These are phyloP conservation scores for Neoniphon sammara DNA, from an alignment of 2,797 vertebrate species.

Conservation along the genomic window DNA sequence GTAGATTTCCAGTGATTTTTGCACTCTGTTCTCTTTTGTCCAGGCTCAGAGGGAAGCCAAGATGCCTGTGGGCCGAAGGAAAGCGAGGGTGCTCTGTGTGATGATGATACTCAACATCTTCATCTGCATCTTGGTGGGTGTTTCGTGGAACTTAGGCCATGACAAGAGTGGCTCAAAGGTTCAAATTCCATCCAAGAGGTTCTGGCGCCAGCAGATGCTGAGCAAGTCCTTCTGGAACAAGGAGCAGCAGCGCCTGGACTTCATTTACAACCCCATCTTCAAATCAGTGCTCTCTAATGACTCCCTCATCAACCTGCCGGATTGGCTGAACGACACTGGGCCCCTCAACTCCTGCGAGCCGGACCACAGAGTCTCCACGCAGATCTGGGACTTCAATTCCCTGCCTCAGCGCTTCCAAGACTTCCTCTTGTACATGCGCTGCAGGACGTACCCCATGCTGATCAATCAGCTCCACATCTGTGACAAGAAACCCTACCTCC, in stretches of 20 bases:
- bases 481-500: constrained; percentile 85
- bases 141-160: constrained; percentile 82
- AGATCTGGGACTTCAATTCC: constrained; percentile 84
- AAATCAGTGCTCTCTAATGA: constrained; percentile 59
- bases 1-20: background rate
- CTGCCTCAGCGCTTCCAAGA: constrained; percentile 91
- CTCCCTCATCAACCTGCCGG: constrained; percentile 71
- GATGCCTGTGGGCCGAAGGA: constrained; percentile 86
- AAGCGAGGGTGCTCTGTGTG: constrained; percentile 83
- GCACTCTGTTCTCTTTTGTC: constrained; percentile 1
- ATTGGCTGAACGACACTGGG: constrained; percentile 71
- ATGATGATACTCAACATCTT: constrained; percentile 88
- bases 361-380: constrained; percentile 77
- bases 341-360: constrained; percentile 80
- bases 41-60: constrained; percentile 67
- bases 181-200: constrained; percentile 77
- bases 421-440: constrained; percentile 90
- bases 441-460: constrained; percentile 88
- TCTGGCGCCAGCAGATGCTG: constrained; percentile 82
- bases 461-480: constrained; percentile 87
- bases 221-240: constrained; percentile 90
- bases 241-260: constrained; percentile 89
- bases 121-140: constrained; percentile 87
- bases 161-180: constrained; percentile 68
- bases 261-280: constrained; percentile 85